These are phyloP conservation scores for Deilephila porcellus DNA, from an alignment of 2,888 invertebrate species.

Conservation along the genomic window DNA sequence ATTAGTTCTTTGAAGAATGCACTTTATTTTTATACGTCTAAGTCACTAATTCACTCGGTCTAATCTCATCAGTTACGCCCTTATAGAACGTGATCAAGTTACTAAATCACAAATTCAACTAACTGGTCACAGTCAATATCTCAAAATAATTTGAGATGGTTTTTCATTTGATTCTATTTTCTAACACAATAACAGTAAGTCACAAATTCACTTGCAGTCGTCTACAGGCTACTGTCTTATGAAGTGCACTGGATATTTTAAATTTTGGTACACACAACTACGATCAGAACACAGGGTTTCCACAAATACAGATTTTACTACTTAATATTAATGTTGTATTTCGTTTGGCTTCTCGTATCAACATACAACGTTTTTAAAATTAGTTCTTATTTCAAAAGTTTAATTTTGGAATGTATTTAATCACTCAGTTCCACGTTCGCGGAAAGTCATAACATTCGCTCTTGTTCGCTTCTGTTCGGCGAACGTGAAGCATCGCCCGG, in stretches of 20 bases:
- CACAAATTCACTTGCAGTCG: not conserved
- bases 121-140: not conserved
- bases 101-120: conserved; percentile 5
- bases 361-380: not conserved
- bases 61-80: not conserved
- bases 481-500: not conserved
- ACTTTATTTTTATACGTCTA: not conserved
- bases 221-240: conserved; percentile 2
- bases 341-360: not conserved
- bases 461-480: not conserved
- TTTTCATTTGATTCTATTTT: not conserved
- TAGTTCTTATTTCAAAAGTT: not conserved
- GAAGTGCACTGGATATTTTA: not conserved
- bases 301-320: not conserved
- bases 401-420: conserved; percentile 28
- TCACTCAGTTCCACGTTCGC: conserved; percentile 14
- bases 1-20: not conserved
- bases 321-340: conserved; percentile 4
- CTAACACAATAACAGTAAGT: not conserved
- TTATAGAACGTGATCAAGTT: too few species aligned
- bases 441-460: not conserved
- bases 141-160: not conserved
- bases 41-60: not conserved
- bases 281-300: conserved; percentile 15
- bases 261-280: conserved; percentile 5